Percentiles rank a stretch among this genome's conserved stretches.
Evolutionary conservation across 2,113 vertebrate genomes (phyloP).

Genomic region (Holacanthus passer): DNA sequence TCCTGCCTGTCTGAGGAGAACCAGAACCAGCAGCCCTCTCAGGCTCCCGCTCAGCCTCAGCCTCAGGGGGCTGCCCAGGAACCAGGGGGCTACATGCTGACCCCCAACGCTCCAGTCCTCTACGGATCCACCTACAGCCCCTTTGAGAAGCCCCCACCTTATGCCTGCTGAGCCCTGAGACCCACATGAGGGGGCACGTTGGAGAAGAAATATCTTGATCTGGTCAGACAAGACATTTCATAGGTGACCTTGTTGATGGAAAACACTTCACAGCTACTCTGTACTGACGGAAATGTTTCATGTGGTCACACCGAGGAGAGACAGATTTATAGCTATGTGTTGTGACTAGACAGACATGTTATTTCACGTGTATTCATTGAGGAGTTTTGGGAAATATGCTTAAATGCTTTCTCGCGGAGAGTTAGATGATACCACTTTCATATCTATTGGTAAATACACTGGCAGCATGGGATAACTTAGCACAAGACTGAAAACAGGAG

Average conservation of each 20-base stretch:
- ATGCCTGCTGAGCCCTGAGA: constrained; percentile 85
- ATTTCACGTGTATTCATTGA: constrained; percentile 25
- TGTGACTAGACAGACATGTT: constrained; percentile 45
- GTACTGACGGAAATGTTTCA: constrained; percentile 29
- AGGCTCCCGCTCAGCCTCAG: constrained; percentile 75
- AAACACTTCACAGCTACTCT: constrained; percentile 8
- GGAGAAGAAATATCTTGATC: neutral
- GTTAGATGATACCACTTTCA: neutral
- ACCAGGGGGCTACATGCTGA: constrained; percentile 83
- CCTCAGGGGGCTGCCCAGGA: constrained; percentile 86
- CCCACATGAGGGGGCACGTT: neutral
- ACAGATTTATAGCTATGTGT: constrained; percentile 13
- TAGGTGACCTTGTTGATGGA: constrained; percentile 7
- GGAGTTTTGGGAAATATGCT: neutral
- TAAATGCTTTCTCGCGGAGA: neutral
- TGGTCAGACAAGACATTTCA: constrained; percentile 46
- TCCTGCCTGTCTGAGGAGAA: constrained; percentile 83
- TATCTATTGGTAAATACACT: neutral
- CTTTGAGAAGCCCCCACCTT: constrained; percentile 94
- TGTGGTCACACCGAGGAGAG: constrained; percentile 33
- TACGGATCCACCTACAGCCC: constrained; percentile 83
- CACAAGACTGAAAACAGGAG: neutral
- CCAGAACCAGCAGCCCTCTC: constrained; percentile 83
- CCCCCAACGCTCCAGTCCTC: constrained; percentile 85
- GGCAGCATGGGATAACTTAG: neutral